phyloP scores from a whole-genome alignment of 1,140 invertebrate species.

The Polyergus mexicanus region DNA sequence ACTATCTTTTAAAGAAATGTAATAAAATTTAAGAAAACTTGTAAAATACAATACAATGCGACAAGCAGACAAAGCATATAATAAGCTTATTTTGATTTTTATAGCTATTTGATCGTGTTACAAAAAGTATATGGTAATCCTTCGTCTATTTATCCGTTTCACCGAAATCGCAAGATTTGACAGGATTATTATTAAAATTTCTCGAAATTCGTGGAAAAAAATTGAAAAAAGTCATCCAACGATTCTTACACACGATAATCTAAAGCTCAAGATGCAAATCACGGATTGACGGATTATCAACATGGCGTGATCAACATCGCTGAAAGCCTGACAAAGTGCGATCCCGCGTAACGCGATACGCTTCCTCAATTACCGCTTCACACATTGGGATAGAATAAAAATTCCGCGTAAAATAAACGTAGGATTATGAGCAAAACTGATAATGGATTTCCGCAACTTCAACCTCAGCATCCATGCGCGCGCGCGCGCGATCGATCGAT shows the following conservation, averaged over 20 bases:
- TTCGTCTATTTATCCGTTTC: background rate
- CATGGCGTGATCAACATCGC: background rate
- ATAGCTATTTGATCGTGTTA: background rate
- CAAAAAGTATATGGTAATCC: no score
- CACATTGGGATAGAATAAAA: background rate
- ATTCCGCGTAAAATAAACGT: background rate
- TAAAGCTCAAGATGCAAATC: background rate
- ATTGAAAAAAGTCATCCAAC: background rate
- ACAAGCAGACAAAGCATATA: background rate
- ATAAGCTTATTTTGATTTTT: background rate
- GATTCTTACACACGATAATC: background rate
- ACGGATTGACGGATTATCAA: conserved; percentile 6
- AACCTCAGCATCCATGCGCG: background rate
- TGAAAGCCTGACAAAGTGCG: background rate
- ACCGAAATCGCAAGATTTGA: background rate
- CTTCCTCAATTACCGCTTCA: conserved; percentile 6
- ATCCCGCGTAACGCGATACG: background rate
- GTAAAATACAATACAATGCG: background rate
- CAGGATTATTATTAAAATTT: background rate
- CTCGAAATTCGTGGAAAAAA: background rate
- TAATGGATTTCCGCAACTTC: background rate
- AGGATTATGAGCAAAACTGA: background rate
- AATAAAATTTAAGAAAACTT: background rate
- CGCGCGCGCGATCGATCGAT: background rate
- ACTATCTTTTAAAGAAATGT: background rate